phyloP scores from a whole-genome alignment of 2,797 vertebrate species.

The Botia almorhae region DNA sequence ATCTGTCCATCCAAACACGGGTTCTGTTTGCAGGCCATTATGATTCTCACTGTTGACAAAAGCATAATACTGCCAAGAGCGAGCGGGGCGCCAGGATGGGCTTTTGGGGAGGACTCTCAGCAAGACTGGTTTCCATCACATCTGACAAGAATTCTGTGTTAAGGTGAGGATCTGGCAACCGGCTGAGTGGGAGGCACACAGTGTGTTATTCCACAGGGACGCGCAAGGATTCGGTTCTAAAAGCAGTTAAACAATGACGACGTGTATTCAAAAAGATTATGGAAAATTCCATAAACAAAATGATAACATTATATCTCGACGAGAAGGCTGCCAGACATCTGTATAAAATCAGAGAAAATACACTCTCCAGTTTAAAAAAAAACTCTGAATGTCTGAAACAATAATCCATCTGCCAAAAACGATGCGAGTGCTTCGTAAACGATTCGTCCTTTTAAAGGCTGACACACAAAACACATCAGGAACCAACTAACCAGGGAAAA shows the following conservation, averaged over 20 bases:
- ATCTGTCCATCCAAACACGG: not conserved
- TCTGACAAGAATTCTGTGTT: conserved; percentile 25
- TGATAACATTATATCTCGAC: not conserved
- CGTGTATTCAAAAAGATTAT: not conserved
- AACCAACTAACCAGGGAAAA: conserved; percentile 2
- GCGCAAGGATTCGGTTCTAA: conserved; percentile 4
- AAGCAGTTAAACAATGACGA: conserved; percentile 28
- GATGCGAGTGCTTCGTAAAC: not conserved
- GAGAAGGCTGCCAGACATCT: conserved; percentile 32
- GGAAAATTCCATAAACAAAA: conserved; percentile 15
- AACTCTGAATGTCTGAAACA: not conserved
- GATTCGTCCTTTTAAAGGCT: not conserved
- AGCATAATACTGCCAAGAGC: conserved; percentile 9
- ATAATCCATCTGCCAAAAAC: conserved; percentile 19
- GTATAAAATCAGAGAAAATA: conserved; percentile 34
- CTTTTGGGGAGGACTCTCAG: conserved; percentile 13
- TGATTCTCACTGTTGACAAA: not conserved
- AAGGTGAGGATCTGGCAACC: conserved; percentile 31
- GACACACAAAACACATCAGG: conserved; percentile 1
- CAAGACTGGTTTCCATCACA: conserved; percentile 26
- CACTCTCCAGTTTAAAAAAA: conserved; percentile 3
- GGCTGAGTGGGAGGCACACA: conserved; percentile 10
- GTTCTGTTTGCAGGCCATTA: conserved; percentile 12
- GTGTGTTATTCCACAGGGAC: conserved; percentile 10
- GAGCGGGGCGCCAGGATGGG: not conserved